Percentiles rank a stretch among this genome's conserved stretches.
Evolutionary conservation across 2,888 invertebrate species (phyloP).

Genomic region (Amiota minor): DNA sequence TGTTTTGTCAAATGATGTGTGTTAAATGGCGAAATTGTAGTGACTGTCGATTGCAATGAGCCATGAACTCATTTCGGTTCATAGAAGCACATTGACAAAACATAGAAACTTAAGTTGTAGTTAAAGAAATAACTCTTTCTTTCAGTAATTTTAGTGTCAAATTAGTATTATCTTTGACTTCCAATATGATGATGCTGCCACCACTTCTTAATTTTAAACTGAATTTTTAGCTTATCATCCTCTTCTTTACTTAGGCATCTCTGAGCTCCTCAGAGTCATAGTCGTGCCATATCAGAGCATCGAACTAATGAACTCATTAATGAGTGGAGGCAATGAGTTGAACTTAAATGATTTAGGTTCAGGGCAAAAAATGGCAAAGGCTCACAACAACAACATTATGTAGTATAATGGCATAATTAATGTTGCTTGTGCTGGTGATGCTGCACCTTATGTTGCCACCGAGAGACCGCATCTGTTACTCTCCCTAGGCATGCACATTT

Average conservation of each 20-base stretch:
- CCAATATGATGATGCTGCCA: too few species aligned
- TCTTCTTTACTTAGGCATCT: too few species aligned
- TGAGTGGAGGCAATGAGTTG: not conserved
- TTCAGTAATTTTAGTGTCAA: too few species aligned
- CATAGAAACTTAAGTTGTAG: too few species aligned
- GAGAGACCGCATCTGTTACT: not conserved
- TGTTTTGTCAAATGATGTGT: conserved; percentile 42
- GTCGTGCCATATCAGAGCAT: not conserved
- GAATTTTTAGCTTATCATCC: too few species aligned
- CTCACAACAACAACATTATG: not conserved
- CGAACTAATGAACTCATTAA: conserved; percentile 29
- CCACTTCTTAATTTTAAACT: too few species aligned
- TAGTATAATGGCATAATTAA: conserved; percentile 18
- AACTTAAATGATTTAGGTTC: not conserved
- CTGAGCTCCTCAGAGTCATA: too few species aligned
- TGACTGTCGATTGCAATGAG: too few species aligned
- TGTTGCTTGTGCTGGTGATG: conserved; percentile 11
- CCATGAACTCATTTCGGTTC: too few species aligned
- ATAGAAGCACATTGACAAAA: too few species aligned
- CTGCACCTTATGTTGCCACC: conserved; percentile 9
- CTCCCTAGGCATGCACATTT: conserved; percentile 2
- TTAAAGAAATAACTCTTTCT: too few species aligned
- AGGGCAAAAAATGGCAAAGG: not conserved
- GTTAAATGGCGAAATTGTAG: conserved; percentile 27
- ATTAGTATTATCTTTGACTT: too few species aligned